These are phyloP conservation scores for Ascaphus truei DNA, from an alignment of 2,113 vertebrate genomes.

Conservation along the genomic window DNA sequence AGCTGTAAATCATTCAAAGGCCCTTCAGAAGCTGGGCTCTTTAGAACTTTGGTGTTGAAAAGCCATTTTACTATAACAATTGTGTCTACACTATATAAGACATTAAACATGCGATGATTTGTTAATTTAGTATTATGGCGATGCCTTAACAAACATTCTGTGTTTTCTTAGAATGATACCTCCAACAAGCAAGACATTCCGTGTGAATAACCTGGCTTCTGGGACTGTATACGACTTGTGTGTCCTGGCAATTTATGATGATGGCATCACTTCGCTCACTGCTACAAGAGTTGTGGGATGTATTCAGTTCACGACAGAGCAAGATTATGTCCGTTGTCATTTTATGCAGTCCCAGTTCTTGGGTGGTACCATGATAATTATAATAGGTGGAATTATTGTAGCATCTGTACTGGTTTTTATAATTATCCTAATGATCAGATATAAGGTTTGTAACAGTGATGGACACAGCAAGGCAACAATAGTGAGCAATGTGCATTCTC, in stretches of 20 bases:
- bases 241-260: slow-evolving; percentile 94
- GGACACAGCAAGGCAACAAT: slow-evolving; percentile 80
- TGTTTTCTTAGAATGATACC: slow-evolving; percentile 89
- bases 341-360: slow-evolving; percentile 99
- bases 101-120: too few relatives aligned
- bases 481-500: slow-evolving; percentile 90
- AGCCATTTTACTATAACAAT: too few relatives aligned
- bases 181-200: slow-evolving; percentile 94
- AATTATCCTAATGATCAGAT: slow-evolving; percentile 98
- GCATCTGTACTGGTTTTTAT: slow-evolving; percentile 96
- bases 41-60: too few relatives aligned
- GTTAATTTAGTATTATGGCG: not conserved
- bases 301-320: slow-evolving; percentile 91
- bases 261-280: slow-evolving; percentile 91
- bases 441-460: slow-evolving; percentile 91
- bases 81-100: too few relatives aligned
- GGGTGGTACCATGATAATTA: slow-evolving; percentile 98
- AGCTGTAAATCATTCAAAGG: not conserved
- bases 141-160: slow-evolving; percentile 36
- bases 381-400: slow-evolving; percentile 97
- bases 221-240: slow-evolving; percentile 93
- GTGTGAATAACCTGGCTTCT: slow-evolving; percentile 94
- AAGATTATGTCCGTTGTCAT: slow-evolving; percentile 95
- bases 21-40: too few relatives aligned
- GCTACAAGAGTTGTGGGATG: slow-evolving; percentile 94